A percentile compares a stretch with the other conserved stretches of the same genome.
These are phyloP conservation scores for Troides aeacus DNA, from an alignment of 2,888 invertebrate genomes.

Conservation along the genomic window DNA sequence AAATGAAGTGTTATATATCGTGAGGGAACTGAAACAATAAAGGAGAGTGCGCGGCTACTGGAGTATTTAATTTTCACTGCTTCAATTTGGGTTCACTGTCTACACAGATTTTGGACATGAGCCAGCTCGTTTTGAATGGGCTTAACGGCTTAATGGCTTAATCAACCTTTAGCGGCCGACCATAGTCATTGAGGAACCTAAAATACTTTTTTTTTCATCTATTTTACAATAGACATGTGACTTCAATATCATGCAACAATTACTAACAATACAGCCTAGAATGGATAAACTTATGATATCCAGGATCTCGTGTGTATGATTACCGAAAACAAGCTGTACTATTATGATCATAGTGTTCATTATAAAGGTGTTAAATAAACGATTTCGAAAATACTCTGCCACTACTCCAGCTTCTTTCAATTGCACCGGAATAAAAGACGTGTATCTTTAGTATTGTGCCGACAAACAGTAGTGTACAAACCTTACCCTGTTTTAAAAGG, in stretches of 20 bases:
- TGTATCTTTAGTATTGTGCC: no score
- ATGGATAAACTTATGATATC: no score
- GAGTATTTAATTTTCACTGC: slow-evolving; percentile 34
- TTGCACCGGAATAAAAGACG: no score
- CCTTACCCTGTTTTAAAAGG: no score
- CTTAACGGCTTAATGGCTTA: slow-evolving; percentile 32
- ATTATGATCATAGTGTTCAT: no score
- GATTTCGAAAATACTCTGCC: no score
- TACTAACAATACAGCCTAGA: no score
- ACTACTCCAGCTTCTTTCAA: no score
- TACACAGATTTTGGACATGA: slow-evolving; percentile 57
- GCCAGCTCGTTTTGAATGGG: slow-evolving; percentile 52
- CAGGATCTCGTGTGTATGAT: no score
- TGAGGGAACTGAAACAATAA: slow-evolving; percentile 12
- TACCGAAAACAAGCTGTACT: no score
- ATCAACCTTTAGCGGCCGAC: slow-evolving; percentile 22
- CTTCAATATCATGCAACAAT: background rate
- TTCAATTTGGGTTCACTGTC: slow-evolving; percentile 53
- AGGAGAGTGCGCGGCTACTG: slow-evolving; percentile 2
- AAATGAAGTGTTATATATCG: slow-evolving; percentile 24
- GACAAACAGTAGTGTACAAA: no score
- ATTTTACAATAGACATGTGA: background rate
- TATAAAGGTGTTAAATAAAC: no score
- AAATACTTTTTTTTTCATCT: background rate
- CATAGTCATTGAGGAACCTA: background rate